Percentiles rank a stretch among this genome's conserved stretches.
Evolutionary conservation across 2,113 vertebrate species (phyloP).

Genomic region (Eira barbara): DNA sequence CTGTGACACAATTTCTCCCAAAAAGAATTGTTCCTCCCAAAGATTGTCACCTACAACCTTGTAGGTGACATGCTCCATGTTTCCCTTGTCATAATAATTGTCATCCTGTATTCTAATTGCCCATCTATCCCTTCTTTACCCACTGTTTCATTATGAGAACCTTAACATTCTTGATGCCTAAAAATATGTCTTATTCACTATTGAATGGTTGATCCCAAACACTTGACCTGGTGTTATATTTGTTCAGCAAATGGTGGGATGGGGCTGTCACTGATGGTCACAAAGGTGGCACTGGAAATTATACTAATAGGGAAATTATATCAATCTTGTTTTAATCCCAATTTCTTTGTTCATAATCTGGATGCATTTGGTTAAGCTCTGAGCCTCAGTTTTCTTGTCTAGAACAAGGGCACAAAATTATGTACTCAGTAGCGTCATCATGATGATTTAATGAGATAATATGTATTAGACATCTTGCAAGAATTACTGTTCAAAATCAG

Average conservation of each 20-base stretch:
- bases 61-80: not conserved
- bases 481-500: not conserved
- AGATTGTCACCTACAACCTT: not conserved
- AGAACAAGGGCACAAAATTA: not conserved
- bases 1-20: not conserved
- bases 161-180: not conserved
- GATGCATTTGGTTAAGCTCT: not conserved
- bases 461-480: not conserved
- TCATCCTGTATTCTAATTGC: not conserved
- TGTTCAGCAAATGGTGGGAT: not conserved
- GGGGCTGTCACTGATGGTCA: not conserved
- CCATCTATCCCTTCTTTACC: too few species aligned
- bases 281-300: not conserved
- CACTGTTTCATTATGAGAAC: not conserved
- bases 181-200: not conserved
- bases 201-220: too few species aligned
- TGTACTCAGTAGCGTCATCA: not conserved
- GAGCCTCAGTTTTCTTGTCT: not conserved
- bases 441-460: not conserved
- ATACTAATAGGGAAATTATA: not conserved
- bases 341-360: not conserved
- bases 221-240: not conserved
- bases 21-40: not conserved
- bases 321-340: not conserved
- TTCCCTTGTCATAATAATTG: not conserved